Evolutionary conservation across 2,888 invertebrate species (phyloP).

Genomic region (Pammene fasciana): DNA sequence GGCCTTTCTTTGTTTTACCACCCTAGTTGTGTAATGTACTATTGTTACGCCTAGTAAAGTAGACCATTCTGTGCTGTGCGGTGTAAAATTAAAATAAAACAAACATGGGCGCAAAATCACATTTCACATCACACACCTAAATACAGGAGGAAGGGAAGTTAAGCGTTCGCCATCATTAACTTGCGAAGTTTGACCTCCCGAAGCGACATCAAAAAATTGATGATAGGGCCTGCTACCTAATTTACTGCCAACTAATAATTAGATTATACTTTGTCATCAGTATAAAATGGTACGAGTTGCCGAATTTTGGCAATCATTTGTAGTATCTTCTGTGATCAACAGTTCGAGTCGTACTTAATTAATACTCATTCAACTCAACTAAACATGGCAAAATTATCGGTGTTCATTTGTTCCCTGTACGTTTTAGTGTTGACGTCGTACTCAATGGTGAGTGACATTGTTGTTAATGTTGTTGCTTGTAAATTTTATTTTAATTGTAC

Average conservation of each 20-base stretch:
- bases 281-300: constrained; percentile 30
- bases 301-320: constrained; percentile 22
- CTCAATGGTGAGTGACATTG: constrained; percentile 42
- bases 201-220: constrained; percentile 14
- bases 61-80: too few species aligned
- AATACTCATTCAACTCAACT: constrained; percentile 15
- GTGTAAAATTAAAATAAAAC: too few species aligned
- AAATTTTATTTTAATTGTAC: too few species aligned
- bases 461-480: not conserved
- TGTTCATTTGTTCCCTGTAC: constrained; percentile 51
- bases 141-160: not conserved
- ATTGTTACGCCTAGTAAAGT: too few species aligned
- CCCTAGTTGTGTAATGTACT: too few species aligned
- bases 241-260: constrained; percentile 25
- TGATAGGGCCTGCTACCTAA: constrained; percentile 22
- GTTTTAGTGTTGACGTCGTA: constrained; percentile 53
- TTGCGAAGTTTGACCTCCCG: constrained; percentile 21
- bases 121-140: not conserved
- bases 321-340: constrained; percentile 12
- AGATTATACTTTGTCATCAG: constrained; percentile 17
- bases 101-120: not conserved
- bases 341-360: not conserved
- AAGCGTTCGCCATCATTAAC: not conserved
- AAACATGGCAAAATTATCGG: constrained; percentile 56
- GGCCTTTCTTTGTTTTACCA: too few species aligned